These are phyloP conservation scores for Pelobates cultripes DNA, from an alignment of 2,797 vertebrate species.

Conservation along the genomic window DNA sequence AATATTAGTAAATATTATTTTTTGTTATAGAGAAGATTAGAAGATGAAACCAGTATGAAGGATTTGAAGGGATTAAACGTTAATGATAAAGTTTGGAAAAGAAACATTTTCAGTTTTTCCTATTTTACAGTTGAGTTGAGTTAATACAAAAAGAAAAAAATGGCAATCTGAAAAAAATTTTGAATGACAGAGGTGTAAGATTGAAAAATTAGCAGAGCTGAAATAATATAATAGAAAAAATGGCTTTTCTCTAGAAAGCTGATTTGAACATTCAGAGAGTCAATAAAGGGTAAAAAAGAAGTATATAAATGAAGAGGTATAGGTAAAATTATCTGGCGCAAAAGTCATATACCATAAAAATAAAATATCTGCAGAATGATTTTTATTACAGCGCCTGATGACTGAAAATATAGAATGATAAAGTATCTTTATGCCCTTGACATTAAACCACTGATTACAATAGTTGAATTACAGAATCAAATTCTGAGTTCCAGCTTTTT, in stretches of 20 bases:
- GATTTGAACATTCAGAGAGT: slow-evolving; percentile 40
- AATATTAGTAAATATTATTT: background rate
- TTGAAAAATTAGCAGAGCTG: slow-evolving; percentile 57
- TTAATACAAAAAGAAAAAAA: slow-evolving; percentile 56
- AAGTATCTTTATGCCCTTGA: slow-evolving; percentile 2
- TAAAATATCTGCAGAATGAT: slow-evolving; percentile 20
- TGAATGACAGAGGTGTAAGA: slow-evolving; percentile 55
- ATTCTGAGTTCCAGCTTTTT: background rate
- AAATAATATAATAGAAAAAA: slow-evolving; percentile 56
- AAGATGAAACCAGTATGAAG: slow-evolving; percentile 16
- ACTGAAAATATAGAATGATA: slow-evolving; percentile 1
- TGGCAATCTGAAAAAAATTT: slow-evolving; percentile 50
- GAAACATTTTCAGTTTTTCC: slow-evolving; percentile 53
- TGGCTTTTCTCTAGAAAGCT: slow-evolving; percentile 37
- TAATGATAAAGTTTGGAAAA: slow-evolving; percentile 51
- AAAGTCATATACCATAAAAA: slow-evolving; percentile 38
- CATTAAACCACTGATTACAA: background rate
- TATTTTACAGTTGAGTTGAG: slow-evolving; percentile 55
- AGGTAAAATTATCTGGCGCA: slow-evolving; percentile 40
- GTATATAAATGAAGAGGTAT: slow-evolving; percentile 32
- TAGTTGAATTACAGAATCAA: background rate
- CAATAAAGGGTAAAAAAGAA: slow-evolving; percentile 46
- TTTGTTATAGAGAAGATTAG: slow-evolving; percentile 6
- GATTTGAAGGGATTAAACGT: slow-evolving; percentile 39
- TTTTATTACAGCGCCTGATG: slow-evolving; percentile 15